Percentiles rank a stretch among this genome's conserved stretches.
phyloP scores from a whole-genome alignment of 2,797 vertebrate species.

The Tolypeutes matacus region DNA sequence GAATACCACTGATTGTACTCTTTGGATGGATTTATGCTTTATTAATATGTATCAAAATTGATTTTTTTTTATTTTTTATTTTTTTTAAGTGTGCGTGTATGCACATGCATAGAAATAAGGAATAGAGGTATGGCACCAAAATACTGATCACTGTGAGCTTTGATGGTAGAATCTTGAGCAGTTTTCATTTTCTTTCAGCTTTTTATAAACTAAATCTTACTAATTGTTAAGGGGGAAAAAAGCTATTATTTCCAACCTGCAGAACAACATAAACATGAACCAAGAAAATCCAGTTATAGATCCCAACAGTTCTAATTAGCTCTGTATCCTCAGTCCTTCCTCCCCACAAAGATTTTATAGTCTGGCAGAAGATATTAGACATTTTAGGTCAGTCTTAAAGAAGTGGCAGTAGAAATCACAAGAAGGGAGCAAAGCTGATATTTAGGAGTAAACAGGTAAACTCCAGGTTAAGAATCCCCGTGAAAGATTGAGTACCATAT shows the following conservation, averaged over 20 bases:
- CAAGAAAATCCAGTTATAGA: not conserved
- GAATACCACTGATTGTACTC: too few relatives aligned
- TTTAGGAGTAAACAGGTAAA: not conserved
- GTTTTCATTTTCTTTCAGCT: not conserved
- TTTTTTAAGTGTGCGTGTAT: not conserved
- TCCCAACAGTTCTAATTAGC: not conserved
- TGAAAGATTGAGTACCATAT: not conserved
- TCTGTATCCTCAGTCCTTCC: not conserved
- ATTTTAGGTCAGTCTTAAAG: not conserved
- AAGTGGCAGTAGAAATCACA: not conserved
- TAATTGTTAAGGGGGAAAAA: not conserved
- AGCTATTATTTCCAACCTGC: not conserved
- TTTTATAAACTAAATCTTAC: constrained; percentile 30
- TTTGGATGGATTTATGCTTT: too few relatives aligned
- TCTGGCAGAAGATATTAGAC: not conserved
- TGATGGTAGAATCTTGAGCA: not conserved
- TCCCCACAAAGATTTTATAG: not conserved
- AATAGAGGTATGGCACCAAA: not conserved
- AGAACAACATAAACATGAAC: not conserved
- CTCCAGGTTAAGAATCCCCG: not conserved
- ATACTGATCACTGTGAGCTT: not conserved
- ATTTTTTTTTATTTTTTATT: too few relatives aligned
- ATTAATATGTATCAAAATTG: too few relatives aligned
- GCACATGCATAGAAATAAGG: not conserved
- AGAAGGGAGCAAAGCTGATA: not conserved